Conservation (phyloP, 2,888 invertebrate genomes). For the Chirona hameri region DNA sequence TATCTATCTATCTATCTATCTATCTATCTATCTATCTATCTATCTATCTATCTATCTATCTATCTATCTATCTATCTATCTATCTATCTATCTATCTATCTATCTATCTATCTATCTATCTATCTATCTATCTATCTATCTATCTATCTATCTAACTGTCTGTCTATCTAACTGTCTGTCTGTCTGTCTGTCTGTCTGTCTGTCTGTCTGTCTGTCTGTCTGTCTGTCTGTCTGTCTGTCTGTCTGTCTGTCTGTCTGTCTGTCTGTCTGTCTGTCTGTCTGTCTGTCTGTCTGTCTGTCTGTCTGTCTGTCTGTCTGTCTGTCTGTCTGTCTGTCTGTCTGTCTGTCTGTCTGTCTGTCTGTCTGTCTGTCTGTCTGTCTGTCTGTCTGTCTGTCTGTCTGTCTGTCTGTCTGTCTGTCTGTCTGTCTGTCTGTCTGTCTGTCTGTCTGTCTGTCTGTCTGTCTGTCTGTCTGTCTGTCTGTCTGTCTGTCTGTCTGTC, state of each 20-base stretch:
- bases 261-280: constrained; percentile 5
- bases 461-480: too few relatives aligned
- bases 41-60: background rate
- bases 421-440: too few relatives aligned
- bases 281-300: background rate
- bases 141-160: background rate
- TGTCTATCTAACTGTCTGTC: background rate
- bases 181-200: constrained; percentile 26
- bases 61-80: background rate
- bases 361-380: background rate
- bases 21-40: background rate
- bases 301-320: constrained; percentile 30
- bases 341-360: constrained; percentile 26
- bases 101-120: background rate
- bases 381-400: too few relatives aligned
- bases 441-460: too few relatives aligned
- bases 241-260: background rate
- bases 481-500: too few relatives aligned
- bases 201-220: constrained; percentile 29
- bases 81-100: background rate
- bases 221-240: constrained; percentile 24
- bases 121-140: background rate
- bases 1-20: background rate
- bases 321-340: constrained; percentile 37
- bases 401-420: too few relatives aligned